Evolutionary conservation across 1,140 invertebrate species (phyloP), one percentile per base, ranked within the genome.

Genomic region (Agrilus planipennis): DNA sequence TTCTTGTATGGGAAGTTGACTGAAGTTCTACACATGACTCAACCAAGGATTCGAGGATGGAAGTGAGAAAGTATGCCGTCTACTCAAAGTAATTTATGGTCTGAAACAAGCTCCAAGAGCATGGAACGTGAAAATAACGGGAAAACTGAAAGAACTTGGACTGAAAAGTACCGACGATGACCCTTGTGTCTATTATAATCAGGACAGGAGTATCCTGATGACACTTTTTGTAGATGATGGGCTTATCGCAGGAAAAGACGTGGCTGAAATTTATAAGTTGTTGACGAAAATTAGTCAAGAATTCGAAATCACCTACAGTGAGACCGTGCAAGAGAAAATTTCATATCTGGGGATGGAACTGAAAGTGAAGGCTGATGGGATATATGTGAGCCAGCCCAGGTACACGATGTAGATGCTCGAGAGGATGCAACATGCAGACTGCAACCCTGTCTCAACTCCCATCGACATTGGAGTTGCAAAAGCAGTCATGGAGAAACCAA

Each of bases 21-120:
- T 14, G 64, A 69, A 50, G 50, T 48, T 27, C 50, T 68, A 1
- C 67, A 53, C 38, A 61, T 68, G 53, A 37, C 50, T 27, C 51
- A 57, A 42, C 60, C 64, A 63, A 49, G 59, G 62, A 6, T 61
- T 47, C 34, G 39, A 53, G 4, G 45, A 50, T 39, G 23, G 41
- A 11, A 29, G 29, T 34, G 27, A 35, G 16, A 32, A 44, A 37
- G 55, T 56, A 12, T 63, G 52, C 34, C 45, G 31, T 25, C 36
- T 69, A 5, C 48, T 58, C 4, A 56, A 57, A 46, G 51, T 50
- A 18, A n/a, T 68, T 2, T 64, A 65, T 44, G 60, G 54, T 3
- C 42, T 64, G 1, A 55, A 61, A 44, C 62, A 63, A 44, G 42
- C 58, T 10, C 50, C 57, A 20, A 37, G 52, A 19, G 42, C 32